Conservation (phyloP, 2,113 vertebrate genomes). For the Xiphophorus couchianus region DNA sequence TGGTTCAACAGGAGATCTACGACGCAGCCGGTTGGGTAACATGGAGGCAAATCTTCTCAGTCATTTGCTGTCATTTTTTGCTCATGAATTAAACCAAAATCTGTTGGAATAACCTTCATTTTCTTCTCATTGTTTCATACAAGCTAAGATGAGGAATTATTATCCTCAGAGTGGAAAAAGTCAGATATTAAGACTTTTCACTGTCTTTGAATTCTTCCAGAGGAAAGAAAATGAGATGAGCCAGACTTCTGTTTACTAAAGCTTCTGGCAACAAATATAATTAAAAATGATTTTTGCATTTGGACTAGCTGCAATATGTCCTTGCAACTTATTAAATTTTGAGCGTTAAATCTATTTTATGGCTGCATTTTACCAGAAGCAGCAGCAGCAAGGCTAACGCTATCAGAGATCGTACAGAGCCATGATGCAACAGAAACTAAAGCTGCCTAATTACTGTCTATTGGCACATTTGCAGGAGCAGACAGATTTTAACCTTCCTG, state of each 20-base stretch:
- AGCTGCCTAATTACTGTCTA: constrained; percentile 20
- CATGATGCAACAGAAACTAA: constrained; percentile 33
- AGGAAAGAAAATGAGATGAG: constrained; percentile 38
- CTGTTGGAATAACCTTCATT: not conserved
- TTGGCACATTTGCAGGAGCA: constrained; percentile 40
- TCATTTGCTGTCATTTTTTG: not conserved
- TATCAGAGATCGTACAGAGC: constrained; percentile 20
- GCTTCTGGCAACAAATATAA: constrained; percentile 50
- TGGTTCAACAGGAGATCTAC: constrained; percentile 9
- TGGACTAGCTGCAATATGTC: constrained; percentile 45
- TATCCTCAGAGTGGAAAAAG: not conserved
- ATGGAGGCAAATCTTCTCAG: not conserved
- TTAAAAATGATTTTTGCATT: constrained; percentile 64
- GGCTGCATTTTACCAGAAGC: constrained; percentile 33
- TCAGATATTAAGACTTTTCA: not conserved
- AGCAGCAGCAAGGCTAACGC: constrained; percentile 12
- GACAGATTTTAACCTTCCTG: constrained; percentile 42
- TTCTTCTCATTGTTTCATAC: too few species aligned
- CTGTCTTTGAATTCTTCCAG: not conserved
- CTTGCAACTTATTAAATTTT: constrained; percentile 58
- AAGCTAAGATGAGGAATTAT: not conserved
- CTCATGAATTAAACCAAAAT: not conserved
- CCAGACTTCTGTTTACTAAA: constrained; percentile 39
- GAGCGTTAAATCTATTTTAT: constrained; percentile 42
- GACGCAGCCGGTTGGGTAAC: not conserved